phyloP scores from a whole-genome alignment of 2,888 invertebrate genomes.

The Branchellion lobata region DNA sequence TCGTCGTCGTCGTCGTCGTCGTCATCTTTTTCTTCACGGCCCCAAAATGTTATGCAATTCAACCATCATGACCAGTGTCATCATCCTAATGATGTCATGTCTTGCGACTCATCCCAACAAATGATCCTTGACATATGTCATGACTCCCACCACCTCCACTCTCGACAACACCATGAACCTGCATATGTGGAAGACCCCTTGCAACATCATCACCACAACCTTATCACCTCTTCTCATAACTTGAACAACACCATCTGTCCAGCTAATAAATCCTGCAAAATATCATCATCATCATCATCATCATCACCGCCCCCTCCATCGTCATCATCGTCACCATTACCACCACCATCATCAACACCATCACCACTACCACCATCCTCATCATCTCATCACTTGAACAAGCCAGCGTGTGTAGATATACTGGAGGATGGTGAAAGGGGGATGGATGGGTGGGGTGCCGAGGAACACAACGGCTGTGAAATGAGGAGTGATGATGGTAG shows the following conservation, averaged over 20 bases:
- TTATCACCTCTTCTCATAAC: too few relatives aligned
- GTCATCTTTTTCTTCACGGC: not conserved
- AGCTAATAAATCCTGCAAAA: not conserved
- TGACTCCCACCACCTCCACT: too few relatives aligned
- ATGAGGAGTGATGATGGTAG: not conserved
- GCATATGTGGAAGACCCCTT: too few relatives aligned
- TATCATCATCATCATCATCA: conserved; percentile 10
- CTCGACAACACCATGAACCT: too few relatives aligned
- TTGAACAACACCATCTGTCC: too few relatives aligned
- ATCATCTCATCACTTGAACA: not conserved
- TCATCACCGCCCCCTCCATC: not conserved
- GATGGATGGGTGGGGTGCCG: not conserved
- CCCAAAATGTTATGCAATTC: not conserved
- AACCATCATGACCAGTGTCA: not conserved
- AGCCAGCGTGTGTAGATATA: not conserved
- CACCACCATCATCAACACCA: not conserved
- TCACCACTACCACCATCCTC: not conserved
- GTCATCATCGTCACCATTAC: not conserved
- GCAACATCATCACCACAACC: too few relatives aligned
- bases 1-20: not conserved
- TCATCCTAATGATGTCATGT: not conserved
- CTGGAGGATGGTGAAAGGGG: not conserved
- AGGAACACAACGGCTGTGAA: not conserved
- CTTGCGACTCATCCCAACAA: too few relatives aligned
- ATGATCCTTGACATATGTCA: too few relatives aligned